Conservation (phyloP, 2,888 invertebrate species). For the Drosophila formosana region DNA sequence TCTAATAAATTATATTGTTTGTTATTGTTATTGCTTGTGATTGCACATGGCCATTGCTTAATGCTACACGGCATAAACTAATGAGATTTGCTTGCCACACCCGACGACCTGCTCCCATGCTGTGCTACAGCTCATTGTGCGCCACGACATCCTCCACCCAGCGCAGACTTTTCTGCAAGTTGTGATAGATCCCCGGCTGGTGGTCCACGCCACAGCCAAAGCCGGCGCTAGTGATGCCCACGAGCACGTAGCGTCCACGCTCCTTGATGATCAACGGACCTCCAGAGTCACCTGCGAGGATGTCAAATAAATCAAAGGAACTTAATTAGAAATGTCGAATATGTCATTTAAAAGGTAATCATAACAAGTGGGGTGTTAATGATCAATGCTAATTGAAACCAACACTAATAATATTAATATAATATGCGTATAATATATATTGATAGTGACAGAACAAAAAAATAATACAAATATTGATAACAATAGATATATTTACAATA, state of each 20-base stretch:
- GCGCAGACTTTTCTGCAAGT: conserved; percentile 89
- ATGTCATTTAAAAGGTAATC: neutral
- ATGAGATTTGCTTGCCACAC: conserved; percentile 67
- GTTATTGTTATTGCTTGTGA: conserved; percentile 36
- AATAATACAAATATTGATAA: too few relatives aligned
- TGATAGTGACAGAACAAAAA: too few relatives aligned
- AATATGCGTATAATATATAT: too few relatives aligned
- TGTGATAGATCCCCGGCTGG: conserved; percentile 95
- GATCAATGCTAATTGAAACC: too few relatives aligned
- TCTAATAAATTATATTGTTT: conserved; percentile 63
- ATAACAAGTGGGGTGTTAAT: too few relatives aligned
- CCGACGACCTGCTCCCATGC: conserved; percentile 6
- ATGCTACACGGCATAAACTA: conserved; percentile 66
- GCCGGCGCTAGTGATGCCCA: conserved; percentile 93
- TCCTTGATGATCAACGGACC: conserved; percentile 91
- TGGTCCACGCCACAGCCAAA: conserved; percentile 94
- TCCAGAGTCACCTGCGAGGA: conserved; percentile 90
- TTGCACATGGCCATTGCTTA: conserved; percentile 74
- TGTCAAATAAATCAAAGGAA: neutral
- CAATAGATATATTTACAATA: too few relatives aligned
- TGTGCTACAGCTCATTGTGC: conserved; percentile 66
- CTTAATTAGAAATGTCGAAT: too few relatives aligned
- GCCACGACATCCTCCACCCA: conserved; percentile 89
- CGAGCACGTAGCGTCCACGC: conserved; percentile 90
- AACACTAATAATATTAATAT: too few relatives aligned